These are phyloP conservation scores for Matsumurasca onukii DNA, from an alignment of 1,140 invertebrate species.

Conservation along the genomic window DNA sequence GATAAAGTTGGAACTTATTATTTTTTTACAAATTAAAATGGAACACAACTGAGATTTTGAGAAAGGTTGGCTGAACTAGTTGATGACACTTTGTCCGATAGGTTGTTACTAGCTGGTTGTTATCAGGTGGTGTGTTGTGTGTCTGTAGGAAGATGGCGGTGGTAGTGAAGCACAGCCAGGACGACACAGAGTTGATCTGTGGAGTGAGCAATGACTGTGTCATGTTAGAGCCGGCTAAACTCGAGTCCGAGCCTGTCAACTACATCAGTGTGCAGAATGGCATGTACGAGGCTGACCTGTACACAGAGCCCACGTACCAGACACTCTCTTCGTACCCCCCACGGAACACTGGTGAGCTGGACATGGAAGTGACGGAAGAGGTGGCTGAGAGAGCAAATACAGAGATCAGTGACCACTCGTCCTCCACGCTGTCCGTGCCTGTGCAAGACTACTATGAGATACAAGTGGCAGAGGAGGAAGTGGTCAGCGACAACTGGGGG, in stretches of 20 bases:
- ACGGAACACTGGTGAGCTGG: too few relatives aligned
- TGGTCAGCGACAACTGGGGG: constrained; percentile 39
- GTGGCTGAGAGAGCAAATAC: background rate
- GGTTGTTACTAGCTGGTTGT: too few relatives aligned
- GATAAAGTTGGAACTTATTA: too few relatives aligned
- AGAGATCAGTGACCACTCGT: constrained; percentile 1
- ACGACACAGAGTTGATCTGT: background rate
- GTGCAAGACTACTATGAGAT: constrained; percentile 42
- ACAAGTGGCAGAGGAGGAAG: constrained; percentile 43
- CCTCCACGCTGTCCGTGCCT: background rate
- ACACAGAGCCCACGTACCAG: constrained; percentile 5
- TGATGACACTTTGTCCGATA: too few relatives aligned
- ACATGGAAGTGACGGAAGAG: background rate
- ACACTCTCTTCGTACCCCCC: background rate
- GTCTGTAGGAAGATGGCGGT: constrained; percentile 15
- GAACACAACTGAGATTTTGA: too few relatives aligned
- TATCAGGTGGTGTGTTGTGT: too few relatives aligned
- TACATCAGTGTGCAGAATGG: constrained; percentile 16
- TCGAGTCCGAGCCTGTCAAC: constrained; percentile 12
- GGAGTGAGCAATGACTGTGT: constrained; percentile 13
- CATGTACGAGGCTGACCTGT: constrained; percentile 9
- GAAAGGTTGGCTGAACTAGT: too few relatives aligned
- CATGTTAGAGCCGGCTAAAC: background rate
- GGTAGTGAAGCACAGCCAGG: background rate
- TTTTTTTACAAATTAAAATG: too few relatives aligned